Evolutionary conservation across 2,113 vertebrate genomes (phyloP).

Genomic region (Trogon melanurus): DNA sequence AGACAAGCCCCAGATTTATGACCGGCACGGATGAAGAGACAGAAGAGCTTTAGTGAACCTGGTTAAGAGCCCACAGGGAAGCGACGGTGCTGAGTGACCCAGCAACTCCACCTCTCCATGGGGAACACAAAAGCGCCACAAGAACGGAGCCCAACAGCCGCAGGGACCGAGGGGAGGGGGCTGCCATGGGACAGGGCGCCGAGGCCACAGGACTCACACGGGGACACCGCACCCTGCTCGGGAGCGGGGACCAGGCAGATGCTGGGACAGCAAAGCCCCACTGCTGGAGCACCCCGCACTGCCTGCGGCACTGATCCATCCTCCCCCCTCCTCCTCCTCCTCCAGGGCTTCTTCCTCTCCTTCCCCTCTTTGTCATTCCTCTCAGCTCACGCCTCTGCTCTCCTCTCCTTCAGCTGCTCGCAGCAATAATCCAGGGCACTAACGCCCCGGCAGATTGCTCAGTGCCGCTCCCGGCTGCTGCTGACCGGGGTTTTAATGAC

Average conservation of each 20-base stretch:
- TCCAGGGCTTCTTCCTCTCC: neutral
- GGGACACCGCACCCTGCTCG: neutral
- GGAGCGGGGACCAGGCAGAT: neutral
- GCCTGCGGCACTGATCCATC: neutral
- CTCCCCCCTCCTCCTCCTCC: constrained; percentile 8
- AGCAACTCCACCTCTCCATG: neutral
- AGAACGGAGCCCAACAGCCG: neutral
- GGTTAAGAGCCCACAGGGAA: neutral
- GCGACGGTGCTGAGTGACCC: neutral
- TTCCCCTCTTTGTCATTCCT: constrained; percentile 31
- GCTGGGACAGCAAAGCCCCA: neutral
- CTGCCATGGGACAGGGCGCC: neutral
- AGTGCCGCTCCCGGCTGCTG: neutral
- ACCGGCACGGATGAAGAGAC: neutral
- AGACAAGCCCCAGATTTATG: constrained; percentile 30
- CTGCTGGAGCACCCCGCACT: neutral
- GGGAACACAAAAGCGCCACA: neutral
- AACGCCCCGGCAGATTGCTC: neutral
- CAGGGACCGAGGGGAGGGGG: neutral
- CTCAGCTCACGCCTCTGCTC: constrained; percentile 35
- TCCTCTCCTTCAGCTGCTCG: constrained; percentile 53
- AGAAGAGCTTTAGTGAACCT: constrained; percentile 3
- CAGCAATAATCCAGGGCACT: constrained; percentile 46
- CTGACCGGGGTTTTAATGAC: constrained; percentile 21
- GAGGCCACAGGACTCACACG: accelerated